Evolutionary conservation across 2,797 vertebrate genomes (phyloP), one percentile per base, ranked within the genome.

Genomic region (Molossus alvarezi): DNA sequence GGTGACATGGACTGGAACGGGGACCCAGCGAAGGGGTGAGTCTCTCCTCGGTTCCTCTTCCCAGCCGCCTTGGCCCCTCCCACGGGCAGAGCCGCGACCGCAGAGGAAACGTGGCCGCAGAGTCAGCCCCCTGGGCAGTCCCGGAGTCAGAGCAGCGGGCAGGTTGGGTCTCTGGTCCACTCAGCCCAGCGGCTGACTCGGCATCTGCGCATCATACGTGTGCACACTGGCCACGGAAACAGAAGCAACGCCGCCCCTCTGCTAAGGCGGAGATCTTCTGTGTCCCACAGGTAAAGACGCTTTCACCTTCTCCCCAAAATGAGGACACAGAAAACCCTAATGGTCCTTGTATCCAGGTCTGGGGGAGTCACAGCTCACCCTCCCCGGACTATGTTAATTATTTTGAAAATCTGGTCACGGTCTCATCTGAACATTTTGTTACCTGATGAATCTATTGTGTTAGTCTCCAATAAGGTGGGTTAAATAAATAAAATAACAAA

Each of bases 401-500:
- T 14, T 27, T 23, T 15, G 27, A 20, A 72, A 69, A 72, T n/a
- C 67, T 2, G 11, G 3, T 58, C 27, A 25, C 9, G 7, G 25
- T 21, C 23, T 75, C 60, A 71, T 69, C 48, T 93, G 37, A 83
- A 25, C 86, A 33, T 71, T 90, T 80, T 71, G 4, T 92, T 95
- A 88, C 20, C 75, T 29, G 3, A 58, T 89, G 25, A 37, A 17
- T 77, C 60, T 48, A 27, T 45, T 75, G 21, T 15, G 29, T 77
- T 90, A 45, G 8, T 37, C 10, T 58, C 25, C 21, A 89, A 69
- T 33, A 85, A 73, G 25, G 9, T 21, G 67, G 48, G 17, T 55
- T 91, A 86, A 69, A 62, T 29, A 69, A 83, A 57, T 79, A 89
- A 85, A 65, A 71, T 33, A 48, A 67, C 33, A 89, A 92, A 73